Percentiles rank a stretch among this genome's conserved stretches.
Evolutionary conservation across 2,113 vertebrate genomes (phyloP).

Genomic region (Crocuta crocuta): DNA sequence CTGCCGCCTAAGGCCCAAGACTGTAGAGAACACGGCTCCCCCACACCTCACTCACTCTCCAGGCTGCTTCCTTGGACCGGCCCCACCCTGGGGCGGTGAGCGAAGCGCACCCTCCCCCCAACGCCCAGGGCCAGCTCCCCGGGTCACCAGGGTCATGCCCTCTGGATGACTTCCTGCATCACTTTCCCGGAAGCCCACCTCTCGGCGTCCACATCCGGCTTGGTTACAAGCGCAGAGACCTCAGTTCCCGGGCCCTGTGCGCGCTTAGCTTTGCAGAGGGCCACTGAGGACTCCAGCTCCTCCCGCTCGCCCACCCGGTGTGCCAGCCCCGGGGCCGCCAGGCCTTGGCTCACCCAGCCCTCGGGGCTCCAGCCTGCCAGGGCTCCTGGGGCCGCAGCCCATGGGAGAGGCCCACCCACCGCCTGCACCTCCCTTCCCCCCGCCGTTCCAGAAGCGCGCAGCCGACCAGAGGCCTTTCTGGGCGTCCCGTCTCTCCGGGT

Average conservation of each 20-base stretch:
- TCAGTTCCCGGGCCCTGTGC: too few species aligned
- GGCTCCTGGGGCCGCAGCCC: background rate
- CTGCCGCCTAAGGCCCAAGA: background rate
- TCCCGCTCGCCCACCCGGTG: too few species aligned
- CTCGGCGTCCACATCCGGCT: too few species aligned
- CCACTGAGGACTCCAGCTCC: background rate
- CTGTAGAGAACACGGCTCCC: background rate
- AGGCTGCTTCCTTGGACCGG: background rate
- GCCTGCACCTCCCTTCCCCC: background rate
- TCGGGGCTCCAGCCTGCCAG: background rate
- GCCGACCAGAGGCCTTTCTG: background rate
- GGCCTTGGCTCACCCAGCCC: background rate
- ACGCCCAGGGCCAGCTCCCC: background rate
- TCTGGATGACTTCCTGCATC: background rate
- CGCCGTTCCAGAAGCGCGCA: background rate
- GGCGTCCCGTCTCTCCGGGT: rapidly evolving
- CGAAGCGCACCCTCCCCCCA: background rate
- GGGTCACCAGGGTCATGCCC: background rate
- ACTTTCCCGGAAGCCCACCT: background rate
- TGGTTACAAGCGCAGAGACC: too few species aligned
- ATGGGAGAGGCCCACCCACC: background rate
- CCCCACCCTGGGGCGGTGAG: background rate
- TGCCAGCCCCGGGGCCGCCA: background rate
- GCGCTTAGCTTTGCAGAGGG: too few species aligned
- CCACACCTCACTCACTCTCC: background rate